Percentiles rank a stretch among this genome's conserved stretches.
Conservation (phyloP, 2,888 invertebrate species). For the Hemicrepidius hirtus region DNA sequence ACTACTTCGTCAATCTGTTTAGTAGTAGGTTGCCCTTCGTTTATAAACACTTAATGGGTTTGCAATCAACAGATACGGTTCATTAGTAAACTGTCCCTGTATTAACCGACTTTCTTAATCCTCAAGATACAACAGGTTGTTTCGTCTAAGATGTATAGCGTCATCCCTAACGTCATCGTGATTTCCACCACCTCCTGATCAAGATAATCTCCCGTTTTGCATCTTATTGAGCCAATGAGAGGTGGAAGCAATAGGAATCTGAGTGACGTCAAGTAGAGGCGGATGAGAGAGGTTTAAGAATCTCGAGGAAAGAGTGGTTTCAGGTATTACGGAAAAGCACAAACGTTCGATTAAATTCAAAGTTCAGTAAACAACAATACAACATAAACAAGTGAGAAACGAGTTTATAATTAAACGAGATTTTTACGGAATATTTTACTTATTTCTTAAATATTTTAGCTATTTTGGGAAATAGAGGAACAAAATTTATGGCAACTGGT, state of each 20-base stretch:
- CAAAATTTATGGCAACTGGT: too few species aligned
- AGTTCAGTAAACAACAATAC: too few species aligned
- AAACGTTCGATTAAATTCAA: too few species aligned
- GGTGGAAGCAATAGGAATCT: not conserved
- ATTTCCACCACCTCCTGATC: not conserved
- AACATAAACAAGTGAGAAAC: too few species aligned
- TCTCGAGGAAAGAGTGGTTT: too few species aligned
- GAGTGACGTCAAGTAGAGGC: not conserved
- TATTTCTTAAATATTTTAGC: too few species aligned
- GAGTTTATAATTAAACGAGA: too few species aligned
- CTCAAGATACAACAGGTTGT: constrained; percentile 23
- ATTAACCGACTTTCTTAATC: constrained; percentile 7
- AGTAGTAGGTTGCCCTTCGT: constrained; percentile 16
- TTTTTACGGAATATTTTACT: too few species aligned
- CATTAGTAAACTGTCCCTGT: constrained; percentile 5
- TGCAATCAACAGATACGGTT: constrained; percentile 12
- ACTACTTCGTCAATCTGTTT: constrained; percentile 10
- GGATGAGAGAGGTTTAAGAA: too few species aligned
- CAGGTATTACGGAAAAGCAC: too few species aligned
- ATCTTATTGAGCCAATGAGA: not conserved
- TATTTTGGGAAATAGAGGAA: too few species aligned
- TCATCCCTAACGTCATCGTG: constrained; percentile 20
- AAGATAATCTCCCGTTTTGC: not conserved
- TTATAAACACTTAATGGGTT: constrained; percentile 26
- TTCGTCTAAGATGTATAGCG: constrained; percentile 6